phyloP scores from a whole-genome alignment of 2,113 vertebrate species.

The Cacatua alba region DNA sequence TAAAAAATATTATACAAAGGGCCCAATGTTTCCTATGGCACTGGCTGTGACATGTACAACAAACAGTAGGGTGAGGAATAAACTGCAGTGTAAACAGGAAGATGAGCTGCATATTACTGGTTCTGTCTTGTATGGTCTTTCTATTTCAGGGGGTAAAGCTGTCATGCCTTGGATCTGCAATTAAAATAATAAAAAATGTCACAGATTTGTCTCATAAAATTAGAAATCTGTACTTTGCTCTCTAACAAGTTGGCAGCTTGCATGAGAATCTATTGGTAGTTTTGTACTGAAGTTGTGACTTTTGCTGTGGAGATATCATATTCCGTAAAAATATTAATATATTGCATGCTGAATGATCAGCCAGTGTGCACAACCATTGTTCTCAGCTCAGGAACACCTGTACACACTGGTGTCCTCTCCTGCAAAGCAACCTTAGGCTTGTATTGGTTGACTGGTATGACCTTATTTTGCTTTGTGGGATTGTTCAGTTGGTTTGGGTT shows the following conservation, averaged over 20 bases:
- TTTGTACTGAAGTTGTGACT: not conserved
- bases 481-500: not conserved
- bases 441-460: not conserved
- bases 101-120: constrained; percentile 65
- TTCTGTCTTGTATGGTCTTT: constrained; percentile 68
- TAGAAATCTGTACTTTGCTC: not conserved
- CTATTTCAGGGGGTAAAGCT: constrained; percentile 73
- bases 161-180: constrained; percentile 83
- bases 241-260: not conserved
- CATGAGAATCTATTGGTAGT: not conserved
- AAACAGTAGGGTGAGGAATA: constrained; percentile 22
- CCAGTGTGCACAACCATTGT: not conserved
- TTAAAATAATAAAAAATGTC: not conserved
- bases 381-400: not conserved
- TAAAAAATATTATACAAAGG: constrained; percentile 2
- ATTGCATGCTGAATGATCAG: not conserved
- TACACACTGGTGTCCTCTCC: not conserved
- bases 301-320: not conserved
- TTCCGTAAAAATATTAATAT: not conserved
- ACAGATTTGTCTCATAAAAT: not conserved
- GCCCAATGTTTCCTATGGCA: not conserved
- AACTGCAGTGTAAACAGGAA: not conserved
- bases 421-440: not conserved
- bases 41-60: not conserved
- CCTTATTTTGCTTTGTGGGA: not conserved